A percentile compares a stretch with the other conserved stretches of the same genome.
Evolutionary conservation across 2,113 vertebrate genomes (phyloP).

Genomic region (Lathamus discolor): DNA sequence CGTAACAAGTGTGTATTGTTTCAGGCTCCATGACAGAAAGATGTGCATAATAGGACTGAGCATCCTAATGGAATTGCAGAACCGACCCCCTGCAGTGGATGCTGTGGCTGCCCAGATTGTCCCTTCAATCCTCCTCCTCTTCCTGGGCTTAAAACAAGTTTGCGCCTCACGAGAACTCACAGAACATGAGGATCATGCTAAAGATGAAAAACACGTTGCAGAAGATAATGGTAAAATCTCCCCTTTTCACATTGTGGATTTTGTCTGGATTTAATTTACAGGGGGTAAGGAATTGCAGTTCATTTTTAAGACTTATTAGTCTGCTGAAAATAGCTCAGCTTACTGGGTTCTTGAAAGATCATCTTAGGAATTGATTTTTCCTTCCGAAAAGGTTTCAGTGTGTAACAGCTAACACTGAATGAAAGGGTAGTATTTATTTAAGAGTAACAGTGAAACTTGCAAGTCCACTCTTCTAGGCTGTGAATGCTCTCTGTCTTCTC

Average conservation of each 20-base stretch:
- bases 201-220: conserved; percentile 75
- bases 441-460: background rate
- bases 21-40: conserved; percentile 94
- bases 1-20: background rate
- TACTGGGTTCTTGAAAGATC: background rate
- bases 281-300: conserved; percentile 50
- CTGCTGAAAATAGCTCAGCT: conserved; percentile 13
- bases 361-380: background rate
- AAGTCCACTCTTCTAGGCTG: background rate
- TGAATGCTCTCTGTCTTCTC: background rate
- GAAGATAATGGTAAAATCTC: conserved; percentile 89
- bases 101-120: conserved; percentile 88
- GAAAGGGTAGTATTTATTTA: background rate
- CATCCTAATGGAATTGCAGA: conserved; percentile 90
- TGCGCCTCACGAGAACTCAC: conserved; percentile 85
- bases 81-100: conserved; percentile 84
- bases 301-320: conserved; percentile 34
- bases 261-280: conserved; percentile 67
- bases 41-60: conserved; percentile 97
- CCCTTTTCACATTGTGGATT: conserved; percentile 60
- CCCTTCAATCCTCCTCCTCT: conserved; percentile 93
- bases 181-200: conserved; percentile 78
- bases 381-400: background rate
- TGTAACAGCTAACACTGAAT: background rate
- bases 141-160: conserved; percentile 93